Base-by-base conservation (phyloP, 2,797 vertebrate species). In the Mus minutoides region DNA sequence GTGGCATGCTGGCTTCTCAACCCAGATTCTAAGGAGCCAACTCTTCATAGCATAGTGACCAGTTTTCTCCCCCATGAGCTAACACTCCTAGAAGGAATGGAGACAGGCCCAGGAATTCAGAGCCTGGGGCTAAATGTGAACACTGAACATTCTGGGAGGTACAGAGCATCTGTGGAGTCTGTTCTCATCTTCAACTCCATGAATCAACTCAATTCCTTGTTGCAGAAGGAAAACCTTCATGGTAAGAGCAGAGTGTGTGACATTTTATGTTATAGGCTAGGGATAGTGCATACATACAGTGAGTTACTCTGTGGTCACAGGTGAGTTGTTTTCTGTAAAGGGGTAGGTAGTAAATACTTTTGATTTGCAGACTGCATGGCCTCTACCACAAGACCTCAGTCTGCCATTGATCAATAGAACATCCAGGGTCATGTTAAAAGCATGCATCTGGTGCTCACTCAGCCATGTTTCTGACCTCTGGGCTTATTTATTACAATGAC, bases 1-100 rank as follows among this genome's bases (percentile, higher is more conserved):
- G 99, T 99, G 92, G 99, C 99, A 0, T 99, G 99, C 97, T 99
- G 99, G 99, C 98, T 99, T 97, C 62, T 99, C 90, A 99, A 99
- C 97, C 99, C 99, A 17, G 98, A 99, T 95, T 99, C 99, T 78
- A 99, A 99, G 95, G 99, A 99, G 93, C 98, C 99, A 17, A 99
- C 99, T 5, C 98, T 99, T 71, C 98, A 99, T 97, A 99, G 98
- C 98, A 99, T 99, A 99, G 99, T 99, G 96, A 98, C 99, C 2
- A 99, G 98, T 97, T 99, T 99, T 97, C 98, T 99, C 80, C 99
- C 99, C n/a, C 97, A 98, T 2, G 99, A 99, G 76, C 98, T 99
- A 6, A 97, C 98, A 14, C 98, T 99, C 34, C 98, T 99, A 92
- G 99, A 99, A 0, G 99, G 98, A 4, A 93, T 99, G 75, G 98